A percentile compares a stretch with the other conserved stretches of the same genome.
phyloP scores from a whole-genome alignment of 1,140 invertebrate genomes.

The Mizuhopecten yessoensis region DNA sequence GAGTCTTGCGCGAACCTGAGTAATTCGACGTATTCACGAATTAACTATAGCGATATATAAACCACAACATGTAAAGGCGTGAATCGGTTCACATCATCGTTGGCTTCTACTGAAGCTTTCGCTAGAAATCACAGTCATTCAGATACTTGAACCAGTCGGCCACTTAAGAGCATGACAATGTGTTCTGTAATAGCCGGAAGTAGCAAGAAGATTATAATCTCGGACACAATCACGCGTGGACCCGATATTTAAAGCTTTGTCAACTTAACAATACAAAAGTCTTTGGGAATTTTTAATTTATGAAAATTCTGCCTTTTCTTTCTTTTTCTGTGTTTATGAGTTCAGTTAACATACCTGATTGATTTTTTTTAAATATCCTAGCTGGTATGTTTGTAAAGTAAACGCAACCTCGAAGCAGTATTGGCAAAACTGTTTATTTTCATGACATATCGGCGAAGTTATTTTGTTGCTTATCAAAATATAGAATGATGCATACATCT shows the following conservation, averaged over 20 bases:
- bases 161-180: not conserved
- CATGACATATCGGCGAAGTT: too few species aligned
- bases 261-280: not conserved
- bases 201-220: not conserved
- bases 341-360: too few species aligned
- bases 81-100: not conserved
- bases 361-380: too few species aligned
- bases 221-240: not conserved
- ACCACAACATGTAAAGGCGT: not conserved
- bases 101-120: not conserved
- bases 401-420: too few species aligned
- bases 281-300: too few species aligned
- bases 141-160: not conserved
- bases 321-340: too few species aligned
- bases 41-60: not conserved
- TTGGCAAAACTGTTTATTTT: too few species aligned
- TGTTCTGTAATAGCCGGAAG: constrained; percentile 25
- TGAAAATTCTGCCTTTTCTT: too few species aligned
- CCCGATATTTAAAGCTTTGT: not conserved
- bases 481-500: too few species aligned
- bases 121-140: not conserved
- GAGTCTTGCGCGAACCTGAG: not conserved
- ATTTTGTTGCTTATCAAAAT: too few species aligned
- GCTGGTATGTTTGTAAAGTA: too few species aligned
- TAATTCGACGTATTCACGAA: not conserved